Evolutionary conservation across 1,140 invertebrate genomes (phyloP).

Genomic region (Cydia amplana): DNA sequence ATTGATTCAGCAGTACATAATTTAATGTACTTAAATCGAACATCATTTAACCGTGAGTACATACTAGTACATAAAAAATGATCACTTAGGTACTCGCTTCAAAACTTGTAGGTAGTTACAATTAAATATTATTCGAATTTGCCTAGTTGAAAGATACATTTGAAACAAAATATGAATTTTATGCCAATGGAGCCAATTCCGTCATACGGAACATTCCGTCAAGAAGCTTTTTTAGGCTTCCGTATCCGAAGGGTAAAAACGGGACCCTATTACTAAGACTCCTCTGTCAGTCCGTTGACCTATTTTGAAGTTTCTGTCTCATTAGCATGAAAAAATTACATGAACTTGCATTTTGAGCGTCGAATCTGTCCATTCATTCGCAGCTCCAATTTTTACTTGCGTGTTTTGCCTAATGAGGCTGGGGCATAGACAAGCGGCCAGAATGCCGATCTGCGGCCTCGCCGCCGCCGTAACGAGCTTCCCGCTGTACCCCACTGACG

Average conservation of each 20-base stretch:
- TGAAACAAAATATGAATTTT: too few species aligned
- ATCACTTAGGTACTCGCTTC: background rate
- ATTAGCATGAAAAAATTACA: background rate
- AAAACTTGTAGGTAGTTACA: background rate
- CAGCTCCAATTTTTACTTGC: conserved; percentile 10
- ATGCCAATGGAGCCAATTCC: too few species aligned
- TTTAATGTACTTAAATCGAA: too few species aligned
- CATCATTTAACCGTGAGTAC: background rate
- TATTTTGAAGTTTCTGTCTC: too few species aligned
- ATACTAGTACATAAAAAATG: background rate
- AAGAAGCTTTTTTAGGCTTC: too few species aligned
- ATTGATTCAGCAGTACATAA: too few species aligned
- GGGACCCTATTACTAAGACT: too few species aligned
- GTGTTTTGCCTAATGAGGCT: conserved; percentile 33
- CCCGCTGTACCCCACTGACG: conserved; percentile 12
- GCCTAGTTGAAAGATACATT: background rate
- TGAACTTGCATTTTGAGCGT: background rate
- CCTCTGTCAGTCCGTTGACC: too few species aligned
- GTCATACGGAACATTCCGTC: too few species aligned
- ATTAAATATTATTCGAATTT: background rate
- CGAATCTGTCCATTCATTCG: background rate
- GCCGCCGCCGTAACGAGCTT: conserved; percentile 28
- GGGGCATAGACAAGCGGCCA: conserved; percentile 23
- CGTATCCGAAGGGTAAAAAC: too few species aligned
- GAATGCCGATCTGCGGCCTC: conserved; percentile 25